Conservation (phyloP, 2,113 vertebrate species). For the Trogon surrucura region DNA sequence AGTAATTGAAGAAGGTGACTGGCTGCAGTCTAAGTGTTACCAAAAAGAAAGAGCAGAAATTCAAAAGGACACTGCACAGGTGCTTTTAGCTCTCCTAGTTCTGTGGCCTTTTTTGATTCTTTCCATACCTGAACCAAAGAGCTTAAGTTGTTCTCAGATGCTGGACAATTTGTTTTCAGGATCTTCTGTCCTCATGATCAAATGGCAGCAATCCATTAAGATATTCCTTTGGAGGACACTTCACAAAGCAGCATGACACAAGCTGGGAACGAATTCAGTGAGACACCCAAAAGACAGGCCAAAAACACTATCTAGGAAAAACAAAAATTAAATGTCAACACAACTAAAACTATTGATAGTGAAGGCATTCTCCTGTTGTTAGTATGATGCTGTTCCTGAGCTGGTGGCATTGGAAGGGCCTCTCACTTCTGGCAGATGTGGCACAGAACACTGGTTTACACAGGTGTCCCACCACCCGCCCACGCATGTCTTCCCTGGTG, state of each 20-base stretch:
- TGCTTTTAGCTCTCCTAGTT: neutral
- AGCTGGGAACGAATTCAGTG: neutral
- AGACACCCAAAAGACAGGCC: neutral
- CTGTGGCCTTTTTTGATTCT: neutral
- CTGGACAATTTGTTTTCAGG: neutral
- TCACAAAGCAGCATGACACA: neutral
- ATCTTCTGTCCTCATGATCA: neutral
- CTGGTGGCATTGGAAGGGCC: neutral
- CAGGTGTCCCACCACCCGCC: neutral
- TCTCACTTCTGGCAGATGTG: neutral
- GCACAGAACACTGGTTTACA: neutral
- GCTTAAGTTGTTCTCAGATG: neutral
- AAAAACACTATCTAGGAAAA: neutral
- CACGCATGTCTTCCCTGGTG: rapidly evolving
- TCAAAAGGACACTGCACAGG: neutral
- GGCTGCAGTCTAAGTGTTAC: neutral
- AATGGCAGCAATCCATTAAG: neutral
- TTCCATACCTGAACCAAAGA: neutral
- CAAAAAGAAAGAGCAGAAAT: neutral
- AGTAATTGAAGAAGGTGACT: neutral
- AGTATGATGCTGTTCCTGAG: neutral
- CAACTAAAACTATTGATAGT: neutral
- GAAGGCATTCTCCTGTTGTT: neutral
- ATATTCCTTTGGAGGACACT: neutral
- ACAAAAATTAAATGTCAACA: neutral